Evolutionary conservation across 2,888 invertebrate species (phyloP), one percentile per base, ranked within the genome.

Genomic region (Melolontha melolontha): DNA sequence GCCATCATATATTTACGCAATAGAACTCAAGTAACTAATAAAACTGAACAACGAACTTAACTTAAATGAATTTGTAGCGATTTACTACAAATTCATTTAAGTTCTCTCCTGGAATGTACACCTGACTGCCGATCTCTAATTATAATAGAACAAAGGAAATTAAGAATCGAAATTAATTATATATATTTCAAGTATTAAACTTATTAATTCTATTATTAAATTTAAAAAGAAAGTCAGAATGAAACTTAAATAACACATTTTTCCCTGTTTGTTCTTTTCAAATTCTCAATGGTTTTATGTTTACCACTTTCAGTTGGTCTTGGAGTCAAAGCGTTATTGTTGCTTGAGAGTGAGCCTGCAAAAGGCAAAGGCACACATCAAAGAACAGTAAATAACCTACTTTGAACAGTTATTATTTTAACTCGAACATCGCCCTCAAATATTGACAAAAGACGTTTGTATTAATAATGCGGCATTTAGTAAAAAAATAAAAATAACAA

Each of bases 371-470:
- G 54, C 42, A 59, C 29, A 59, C 59, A 44, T 29, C 59, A 59
- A 59, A 44, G 44, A 59, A 59, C 14, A 12, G 44, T 44, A 59
- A 59, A 59, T 59, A 59, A 16, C 44, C 59, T 44, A 59, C 59
- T 59, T 44, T 44, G 29, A 59, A 59, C 59, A 59, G 59, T 59
- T 59, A 70, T 74, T 72, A 71, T 70, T 70, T 71, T 71, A 72
- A 69, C 70, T 64, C 22, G 40, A 59, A 66, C 41, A 57, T 49
- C 64, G 51, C 29, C 54, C 49, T 47, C 52, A 68, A 64, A 64
- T 68, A 64, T 68, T 64, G 54, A 47, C 49, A 12, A 34, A 47
- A 59, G 59, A 44, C 59, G 59, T 59, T 59, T 59, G 42, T 57
- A 42, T 39, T 57, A 42, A 57, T 42, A 57, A 57, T 44, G 44